These are phyloP conservation scores for Sinohyriopsis cumingii DNA, from an alignment of 2,888 invertebrate species.

Conservation along the genomic window DNA sequence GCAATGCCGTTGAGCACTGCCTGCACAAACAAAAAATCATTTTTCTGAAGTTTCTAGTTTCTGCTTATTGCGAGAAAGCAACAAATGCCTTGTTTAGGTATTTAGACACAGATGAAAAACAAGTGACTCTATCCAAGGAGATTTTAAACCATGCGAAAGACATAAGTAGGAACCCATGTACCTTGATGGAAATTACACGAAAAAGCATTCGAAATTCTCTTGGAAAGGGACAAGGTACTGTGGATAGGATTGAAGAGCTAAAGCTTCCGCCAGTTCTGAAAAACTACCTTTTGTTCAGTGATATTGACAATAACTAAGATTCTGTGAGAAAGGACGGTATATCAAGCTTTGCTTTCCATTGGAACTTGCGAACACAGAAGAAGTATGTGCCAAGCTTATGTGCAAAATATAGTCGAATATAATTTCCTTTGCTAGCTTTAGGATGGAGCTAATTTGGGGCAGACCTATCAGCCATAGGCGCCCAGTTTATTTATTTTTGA, in stretches of 20 bases:
- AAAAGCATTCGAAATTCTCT: constrained; percentile 40
- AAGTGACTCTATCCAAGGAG: constrained; percentile 13
- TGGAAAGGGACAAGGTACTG: constrained; percentile 33
- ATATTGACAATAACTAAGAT: constrained; percentile 26
- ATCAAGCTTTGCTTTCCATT: too few species aligned
- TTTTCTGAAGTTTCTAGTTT: constrained; percentile 51
- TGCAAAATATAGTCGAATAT: too few species aligned
- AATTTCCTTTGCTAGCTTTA: too few species aligned
- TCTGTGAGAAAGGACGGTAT: too few species aligned
- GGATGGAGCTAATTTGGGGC: too few species aligned
- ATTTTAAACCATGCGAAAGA: constrained; percentile 22
- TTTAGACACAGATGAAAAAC: constrained; percentile 20
- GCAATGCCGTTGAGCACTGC: constrained; percentile 58
- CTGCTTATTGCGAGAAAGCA: constrained; percentile 55
- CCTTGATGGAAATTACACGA: constrained; percentile 52
- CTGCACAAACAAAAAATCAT: constrained; percentile 54
- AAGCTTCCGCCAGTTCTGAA: constrained; percentile 50
- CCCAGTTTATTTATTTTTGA: too few species aligned
- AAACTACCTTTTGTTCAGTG: constrained; percentile 50
- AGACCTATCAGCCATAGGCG: too few species aligned
- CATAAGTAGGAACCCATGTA: constrained; percentile 33
- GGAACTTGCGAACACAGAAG: too few species aligned
- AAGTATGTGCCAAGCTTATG: too few species aligned
- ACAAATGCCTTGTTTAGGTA: constrained; percentile 31
- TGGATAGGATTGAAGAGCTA: constrained; percentile 39